phyloP scores from a whole-genome alignment of 2,797 vertebrate genomes.

The Xenentodon cancila region DNA sequence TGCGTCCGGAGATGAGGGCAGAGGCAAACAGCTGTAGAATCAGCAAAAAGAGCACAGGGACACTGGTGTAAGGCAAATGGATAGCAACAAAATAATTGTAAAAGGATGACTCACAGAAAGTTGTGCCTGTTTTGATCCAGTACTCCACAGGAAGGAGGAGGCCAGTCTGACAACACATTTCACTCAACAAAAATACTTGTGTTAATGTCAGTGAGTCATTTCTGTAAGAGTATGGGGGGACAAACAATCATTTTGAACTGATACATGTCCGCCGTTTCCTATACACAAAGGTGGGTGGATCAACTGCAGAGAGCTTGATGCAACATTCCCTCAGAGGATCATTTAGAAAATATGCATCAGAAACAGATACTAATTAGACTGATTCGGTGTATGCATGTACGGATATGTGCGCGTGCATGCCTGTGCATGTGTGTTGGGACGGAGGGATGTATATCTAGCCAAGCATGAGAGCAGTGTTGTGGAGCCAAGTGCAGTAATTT shows the following conservation, averaged over 20 bases:
- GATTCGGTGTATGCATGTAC: slow-evolving; percentile 49
- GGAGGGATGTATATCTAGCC: slow-evolving; percentile 75
- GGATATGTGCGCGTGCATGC: slow-evolving; percentile 33
- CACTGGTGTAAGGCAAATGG: too few species aligned
- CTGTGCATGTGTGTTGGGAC: slow-evolving; percentile 43
- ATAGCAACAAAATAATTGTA: too few species aligned
- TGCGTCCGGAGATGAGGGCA: too few species aligned
- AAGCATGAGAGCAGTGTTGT: slow-evolving; percentile 77
- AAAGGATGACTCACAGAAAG: too few species aligned
- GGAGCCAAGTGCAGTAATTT: slow-evolving; percentile 82
- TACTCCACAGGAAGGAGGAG: too few species aligned
- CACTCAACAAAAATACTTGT: slow-evolving; percentile 58
- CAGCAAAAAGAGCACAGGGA: too few species aligned
- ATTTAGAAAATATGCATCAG: slow-evolving; percentile 79
- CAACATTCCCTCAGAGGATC: slow-evolving; percentile 81
- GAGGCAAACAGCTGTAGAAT: too few species aligned
- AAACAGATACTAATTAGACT: slow-evolving; percentile 78
- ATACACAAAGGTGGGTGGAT: slow-evolving; percentile 72
- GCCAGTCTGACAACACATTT: neutral
- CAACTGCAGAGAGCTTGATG: slow-evolving; percentile 74
- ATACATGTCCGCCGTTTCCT: slow-evolving; percentile 77
- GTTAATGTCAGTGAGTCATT: slow-evolving; percentile 73
- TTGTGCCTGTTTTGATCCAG: too few species aligned
- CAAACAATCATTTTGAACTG: slow-evolving; percentile 70
- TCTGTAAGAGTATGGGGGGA: slow-evolving; percentile 65